A percentile compares a stretch with the other conserved stretches of the same genome.
phyloP scores from a whole-genome alignment of 2,888 invertebrate genomes.

The Blomia tropicalis region DNA sequence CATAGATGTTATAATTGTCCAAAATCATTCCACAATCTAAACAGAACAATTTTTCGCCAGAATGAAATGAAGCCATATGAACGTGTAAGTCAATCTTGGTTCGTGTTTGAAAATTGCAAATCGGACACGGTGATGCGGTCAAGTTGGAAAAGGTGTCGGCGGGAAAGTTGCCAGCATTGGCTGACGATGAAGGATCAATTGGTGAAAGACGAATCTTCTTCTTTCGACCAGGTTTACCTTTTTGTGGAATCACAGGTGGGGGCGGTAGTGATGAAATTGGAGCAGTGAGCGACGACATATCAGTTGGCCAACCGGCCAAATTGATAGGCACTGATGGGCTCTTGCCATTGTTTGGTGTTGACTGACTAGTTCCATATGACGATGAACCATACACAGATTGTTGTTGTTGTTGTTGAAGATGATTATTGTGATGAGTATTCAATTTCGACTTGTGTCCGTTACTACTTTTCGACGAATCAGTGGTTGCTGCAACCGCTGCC shows the following conservation, averaged over 20 bases:
- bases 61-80: slow-evolving; percentile 50
- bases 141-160: slow-evolving; percentile 19
- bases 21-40: slow-evolving; percentile 55
- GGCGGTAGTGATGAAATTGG: neutral
- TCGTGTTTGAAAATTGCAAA: slow-evolving; percentile 49
- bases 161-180: neutral
- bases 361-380: neutral
- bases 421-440: neutral
- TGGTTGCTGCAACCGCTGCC: slow-evolving; percentile 7
- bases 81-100: slow-evolving; percentile 45
- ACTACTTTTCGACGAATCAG: neutral
- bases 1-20: slow-evolving; percentile 43
- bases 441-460: neutral
- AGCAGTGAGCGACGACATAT: neutral
- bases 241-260: neutral
- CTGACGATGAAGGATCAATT: slow-evolving; percentile 26
- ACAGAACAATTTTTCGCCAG: slow-evolving; percentile 52
- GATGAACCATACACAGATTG: neutral
- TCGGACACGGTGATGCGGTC: slow-evolving; percentile 41
- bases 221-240: slow-evolving; percentile 9
- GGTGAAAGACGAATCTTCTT: neutral
- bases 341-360: neutral
- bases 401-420: neutral
- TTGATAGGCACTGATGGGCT: neutral
- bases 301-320: neutral